Evolutionary conservation across 2,113 vertebrate species (phyloP).

Genomic region (Xiphophorus couchianus): DNA sequence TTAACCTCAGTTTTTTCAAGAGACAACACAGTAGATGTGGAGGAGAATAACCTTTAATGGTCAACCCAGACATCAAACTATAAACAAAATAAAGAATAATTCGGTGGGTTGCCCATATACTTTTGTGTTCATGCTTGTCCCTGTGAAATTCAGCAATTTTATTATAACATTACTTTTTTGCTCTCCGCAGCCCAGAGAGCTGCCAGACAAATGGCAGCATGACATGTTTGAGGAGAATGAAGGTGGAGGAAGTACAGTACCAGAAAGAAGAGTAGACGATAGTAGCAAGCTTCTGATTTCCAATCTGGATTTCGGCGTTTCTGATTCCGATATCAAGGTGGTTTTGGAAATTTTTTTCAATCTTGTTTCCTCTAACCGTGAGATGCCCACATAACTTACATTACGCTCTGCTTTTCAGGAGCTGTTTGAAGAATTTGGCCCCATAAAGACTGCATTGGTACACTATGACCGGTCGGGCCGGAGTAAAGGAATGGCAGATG

Average conservation of each 20-base stretch:
- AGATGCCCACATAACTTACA: not conserved
- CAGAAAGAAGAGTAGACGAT: constrained; percentile 81
- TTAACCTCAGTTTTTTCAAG: not conserved
- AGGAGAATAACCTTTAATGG: no score
- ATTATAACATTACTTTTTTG: constrained; percentile 16
- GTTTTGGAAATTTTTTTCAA: not conserved
- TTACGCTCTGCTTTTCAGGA: constrained; percentile 77
- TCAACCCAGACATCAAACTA: no score
- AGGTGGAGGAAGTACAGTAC: constrained; percentile 47
- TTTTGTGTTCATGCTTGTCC: no score
- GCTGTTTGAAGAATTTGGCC: constrained; percentile 93
- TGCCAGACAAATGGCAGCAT: constrained; percentile 97
- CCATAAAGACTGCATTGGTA: constrained; percentile 89
- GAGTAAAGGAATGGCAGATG: constrained; percentile 93
- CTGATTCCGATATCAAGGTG: constrained; percentile 95
- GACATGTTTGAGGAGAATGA: constrained; percentile 92
- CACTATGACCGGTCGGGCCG: constrained; percentile 96
- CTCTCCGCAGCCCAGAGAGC: constrained; percentile 88
- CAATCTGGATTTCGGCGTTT: constrained; percentile 96
- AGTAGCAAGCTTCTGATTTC: constrained; percentile 91
- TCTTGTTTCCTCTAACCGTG: rapidly evolving
- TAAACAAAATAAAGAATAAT: no score
- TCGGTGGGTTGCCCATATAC: no score
- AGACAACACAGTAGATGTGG: not conserved
- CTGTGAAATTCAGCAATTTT: no score